Conservation (phyloP, 2,113 vertebrate genomes). For the Lophura nycthemera region DNA sequence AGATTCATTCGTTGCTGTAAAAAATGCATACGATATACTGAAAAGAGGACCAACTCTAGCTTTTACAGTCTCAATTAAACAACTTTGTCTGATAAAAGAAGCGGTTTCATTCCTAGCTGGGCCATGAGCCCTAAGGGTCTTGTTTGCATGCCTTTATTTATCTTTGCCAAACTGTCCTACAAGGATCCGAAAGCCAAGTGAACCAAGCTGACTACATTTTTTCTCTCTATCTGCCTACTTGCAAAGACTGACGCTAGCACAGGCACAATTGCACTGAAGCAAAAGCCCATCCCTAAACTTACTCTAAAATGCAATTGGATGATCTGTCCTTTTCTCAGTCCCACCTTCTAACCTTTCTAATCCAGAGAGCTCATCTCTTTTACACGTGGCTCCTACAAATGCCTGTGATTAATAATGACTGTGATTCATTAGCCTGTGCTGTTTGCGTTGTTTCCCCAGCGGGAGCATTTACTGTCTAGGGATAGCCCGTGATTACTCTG, state of each 20-base stretch:
- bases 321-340: not conserved
- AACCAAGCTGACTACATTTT: not conserved
- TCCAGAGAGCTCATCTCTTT: constrained; percentile 10
- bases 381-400: constrained; percentile 13
- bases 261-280: not conserved
- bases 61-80: constrained; percentile 60
- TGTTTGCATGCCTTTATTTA: not conserved
- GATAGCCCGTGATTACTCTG: constrained; percentile 55
- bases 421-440: constrained; percentile 59
- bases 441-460: constrained; percentile 56
- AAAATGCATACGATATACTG: constrained; percentile 11
- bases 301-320: not conserved
- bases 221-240: not conserved
- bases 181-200: not conserved
- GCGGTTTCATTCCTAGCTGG: constrained; percentile 32
- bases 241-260: not conserved
- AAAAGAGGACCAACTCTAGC: constrained; percentile 25
- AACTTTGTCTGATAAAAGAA: constrained; percentile 55
- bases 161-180: constrained; percentile 29
- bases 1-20: constrained; percentile 35
- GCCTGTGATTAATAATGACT: constrained; percentile 40
- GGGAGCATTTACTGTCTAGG: constrained; percentile 58
- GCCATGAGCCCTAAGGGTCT: constrained; percentile 28
- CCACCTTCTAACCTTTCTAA: constrained; percentile 1
- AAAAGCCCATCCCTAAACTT: not conserved